phyloP scores from a whole-genome alignment of 37 sponge, comb jelly and placozoan genomes.

The Beroe forskalii region DNA sequence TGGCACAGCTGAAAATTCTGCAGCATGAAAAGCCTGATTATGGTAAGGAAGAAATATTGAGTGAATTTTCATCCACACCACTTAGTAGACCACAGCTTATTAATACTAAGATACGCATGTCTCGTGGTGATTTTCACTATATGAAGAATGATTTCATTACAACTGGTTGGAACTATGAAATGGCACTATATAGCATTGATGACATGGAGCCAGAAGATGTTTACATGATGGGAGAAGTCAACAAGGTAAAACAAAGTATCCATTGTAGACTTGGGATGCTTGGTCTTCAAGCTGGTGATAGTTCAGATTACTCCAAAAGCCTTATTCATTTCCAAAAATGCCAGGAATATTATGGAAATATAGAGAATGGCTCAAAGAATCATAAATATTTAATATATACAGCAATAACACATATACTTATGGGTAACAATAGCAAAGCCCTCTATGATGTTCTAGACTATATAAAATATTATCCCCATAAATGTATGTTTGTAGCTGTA shows the following conservation, averaged over 20 bases:
- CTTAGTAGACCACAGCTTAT: conserved; percentile 25
- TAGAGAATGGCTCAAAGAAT: conserved; percentile 12
- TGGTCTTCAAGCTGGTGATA: conserved; percentile 2
- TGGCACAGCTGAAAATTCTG: conserved; percentile 20
- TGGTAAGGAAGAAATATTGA: background rate
- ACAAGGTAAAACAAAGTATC: conserved; percentile 9
- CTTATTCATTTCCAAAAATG: background rate
- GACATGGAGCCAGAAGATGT: background rate
- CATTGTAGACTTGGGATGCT: conserved; percentile 23
- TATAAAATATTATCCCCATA: background rate
- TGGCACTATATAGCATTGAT: conserved; percentile 29
- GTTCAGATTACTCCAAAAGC: background rate
- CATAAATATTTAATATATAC: conserved; percentile 11
- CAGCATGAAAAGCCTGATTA: background rate
- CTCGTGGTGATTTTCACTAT: conserved; percentile 25
- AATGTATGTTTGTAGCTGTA: conserved; percentile 44
- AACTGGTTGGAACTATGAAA: conserved; percentile 52
- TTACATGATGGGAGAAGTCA: background rate
- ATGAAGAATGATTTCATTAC: conserved; percentile 42
- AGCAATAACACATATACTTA: conserved; percentile 1
- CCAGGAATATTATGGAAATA: conserved; percentile 1
- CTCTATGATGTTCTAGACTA: conserved; percentile 27
- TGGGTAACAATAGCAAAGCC: conserved; percentile 44
- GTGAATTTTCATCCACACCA: conserved; percentile 11
- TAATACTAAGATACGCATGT: conserved; percentile 27